These are phyloP conservation scores for Apogon hyalosoma DNA, from an alignment of 2,797 vertebrate genomes.

Conservation along the genomic window DNA sequence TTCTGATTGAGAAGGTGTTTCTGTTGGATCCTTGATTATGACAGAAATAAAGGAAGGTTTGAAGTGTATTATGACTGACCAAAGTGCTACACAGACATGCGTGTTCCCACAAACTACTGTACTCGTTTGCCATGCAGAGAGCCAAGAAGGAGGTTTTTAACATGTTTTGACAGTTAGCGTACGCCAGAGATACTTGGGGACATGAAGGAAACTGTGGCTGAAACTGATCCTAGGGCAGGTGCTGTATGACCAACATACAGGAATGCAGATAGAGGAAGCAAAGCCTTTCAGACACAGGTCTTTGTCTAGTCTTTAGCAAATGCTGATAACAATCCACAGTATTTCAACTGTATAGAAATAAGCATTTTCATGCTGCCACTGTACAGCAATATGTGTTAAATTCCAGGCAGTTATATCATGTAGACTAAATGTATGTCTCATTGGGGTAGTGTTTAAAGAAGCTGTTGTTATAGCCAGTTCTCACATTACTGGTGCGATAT, in stretches of 20 bases:
- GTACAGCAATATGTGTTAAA: neutral
- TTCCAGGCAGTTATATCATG: neutral
- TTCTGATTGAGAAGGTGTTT: too few relatives aligned
- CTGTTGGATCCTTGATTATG: too few relatives aligned
- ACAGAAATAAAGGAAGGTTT: too few relatives aligned
- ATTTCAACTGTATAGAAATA: slow-evolving; percentile 3
- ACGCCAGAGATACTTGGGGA: slow-evolving; percentile 14
- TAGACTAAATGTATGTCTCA: neutral
- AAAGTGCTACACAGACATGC: too few relatives aligned
- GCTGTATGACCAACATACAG: slow-evolving; percentile 51
- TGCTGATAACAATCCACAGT: slow-evolving; percentile 9
- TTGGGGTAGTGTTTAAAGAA: neutral
- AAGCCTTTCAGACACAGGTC: slow-evolving; percentile 42
- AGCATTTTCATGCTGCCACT: neutral
- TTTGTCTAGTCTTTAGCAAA: slow-evolving; percentile 24
- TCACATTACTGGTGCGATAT: neutral
- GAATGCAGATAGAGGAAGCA: slow-evolving; percentile 71
- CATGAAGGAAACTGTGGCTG: slow-evolving; percentile 83
- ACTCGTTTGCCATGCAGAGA: neutral
- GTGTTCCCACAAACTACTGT: too few relatives aligned
- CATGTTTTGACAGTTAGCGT: slow-evolving; percentile 57
- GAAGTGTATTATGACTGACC: too few relatives aligned
- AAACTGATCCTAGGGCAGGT: slow-evolving; percentile 79
- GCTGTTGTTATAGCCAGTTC: neutral
- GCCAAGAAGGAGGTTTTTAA: slow-evolving; percentile 2